These are phyloP conservation scores for Oreotrochilus melanogaster DNA, from an alignment of 2,113 vertebrate genomes.

Conservation along the genomic window DNA sequence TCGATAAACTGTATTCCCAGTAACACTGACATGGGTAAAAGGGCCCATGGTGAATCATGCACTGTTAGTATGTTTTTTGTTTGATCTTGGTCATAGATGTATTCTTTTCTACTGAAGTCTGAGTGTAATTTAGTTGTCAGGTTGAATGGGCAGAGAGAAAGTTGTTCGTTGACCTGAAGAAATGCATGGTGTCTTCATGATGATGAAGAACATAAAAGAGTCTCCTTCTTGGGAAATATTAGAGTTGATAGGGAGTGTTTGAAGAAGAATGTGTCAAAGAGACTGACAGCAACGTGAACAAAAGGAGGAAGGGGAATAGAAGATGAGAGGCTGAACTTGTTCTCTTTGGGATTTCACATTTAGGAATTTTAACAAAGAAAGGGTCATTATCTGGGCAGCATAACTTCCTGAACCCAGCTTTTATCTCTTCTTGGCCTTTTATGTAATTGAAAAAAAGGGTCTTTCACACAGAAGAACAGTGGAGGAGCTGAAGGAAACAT, in stretches of 20 bases:
- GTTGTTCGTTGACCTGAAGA: conserved; percentile 65
- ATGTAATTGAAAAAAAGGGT: conserved; percentile 13
- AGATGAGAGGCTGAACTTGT: conserved; percentile 49
- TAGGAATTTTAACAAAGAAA: conserved; percentile 63
- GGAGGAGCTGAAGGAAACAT: conserved; percentile 1
- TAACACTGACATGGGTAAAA: conserved; percentile 7
- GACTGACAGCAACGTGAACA: conserved; percentile 52
- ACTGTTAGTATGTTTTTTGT: conserved; percentile 10
- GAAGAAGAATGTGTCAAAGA: conserved; percentile 65
- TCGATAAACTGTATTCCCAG: background rate
- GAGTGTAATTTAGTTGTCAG: conserved; percentile 73
- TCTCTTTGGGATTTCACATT: conserved; percentile 51
- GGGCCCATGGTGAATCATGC: background rate
- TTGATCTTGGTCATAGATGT: conserved; percentile 48
- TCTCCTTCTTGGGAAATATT: conserved; percentile 63
- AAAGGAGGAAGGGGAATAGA: conserved; percentile 55
- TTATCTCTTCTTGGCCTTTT: conserved; percentile 67
- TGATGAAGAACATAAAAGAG: conserved; percentile 67
- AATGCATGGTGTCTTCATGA: conserved; percentile 60
- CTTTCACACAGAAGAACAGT: conserved; percentile 33
- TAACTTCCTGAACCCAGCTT: conserved; percentile 62
- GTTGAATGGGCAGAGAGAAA: conserved; percentile 66
- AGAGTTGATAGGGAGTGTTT: conserved; percentile 69
- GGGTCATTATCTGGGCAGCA: conserved; percentile 56
- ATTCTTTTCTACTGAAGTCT: conserved; percentile 60